These are phyloP conservation scores for Drosophila ustulata DNA, from an alignment of 2,888 invertebrate genomes.

Conservation along the genomic window DNA sequence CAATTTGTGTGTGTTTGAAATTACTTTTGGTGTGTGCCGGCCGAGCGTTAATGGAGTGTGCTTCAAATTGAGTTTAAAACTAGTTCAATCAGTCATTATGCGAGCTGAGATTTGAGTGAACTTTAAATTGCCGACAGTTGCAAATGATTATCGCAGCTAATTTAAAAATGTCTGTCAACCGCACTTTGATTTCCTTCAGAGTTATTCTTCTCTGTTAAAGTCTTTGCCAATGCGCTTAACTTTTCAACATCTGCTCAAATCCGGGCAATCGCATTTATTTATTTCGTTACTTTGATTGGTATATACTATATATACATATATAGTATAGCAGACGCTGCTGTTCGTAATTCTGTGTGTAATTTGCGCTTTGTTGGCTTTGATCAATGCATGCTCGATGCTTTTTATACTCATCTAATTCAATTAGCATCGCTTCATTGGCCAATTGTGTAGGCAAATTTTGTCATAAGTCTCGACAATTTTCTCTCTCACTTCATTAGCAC, in stretches of 20 bases:
- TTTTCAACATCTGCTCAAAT: conserved; percentile 39
- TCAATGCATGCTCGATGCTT: conserved; percentile 30
- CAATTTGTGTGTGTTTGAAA: conserved; percentile 5
- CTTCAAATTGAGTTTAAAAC: background rate
- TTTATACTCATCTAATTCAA: conserved; percentile 47
- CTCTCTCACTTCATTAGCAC: conserved; percentile 46
- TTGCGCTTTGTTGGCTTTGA: conserved; percentile 39
- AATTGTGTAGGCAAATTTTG: conserved; percentile 32
- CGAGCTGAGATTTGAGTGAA: background rate
- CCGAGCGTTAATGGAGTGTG: background rate
- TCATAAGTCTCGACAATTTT: conserved; percentile 33
- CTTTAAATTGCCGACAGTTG: background rate
- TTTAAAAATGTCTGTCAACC: conserved; percentile 22
- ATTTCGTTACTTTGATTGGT: conserved; percentile 9
- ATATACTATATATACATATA: too few species aligned
- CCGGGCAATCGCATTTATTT: conserved; percentile 15
- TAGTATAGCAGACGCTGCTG: background rate
- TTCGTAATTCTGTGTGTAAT: background rate
- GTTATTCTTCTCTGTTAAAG: conserved; percentile 5
- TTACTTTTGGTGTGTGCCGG: conserved; percentile 3
- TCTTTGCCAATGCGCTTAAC: conserved; percentile 33
- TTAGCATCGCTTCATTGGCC: conserved; percentile 59
- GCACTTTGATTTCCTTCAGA: conserved; percentile 27
- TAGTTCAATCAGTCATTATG: background rate
- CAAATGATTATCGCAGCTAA: conserved; percentile 16